phyloP scores from a whole-genome alignment of 2,113 vertebrate genomes.

The Phyllostomus discolor region DNA sequence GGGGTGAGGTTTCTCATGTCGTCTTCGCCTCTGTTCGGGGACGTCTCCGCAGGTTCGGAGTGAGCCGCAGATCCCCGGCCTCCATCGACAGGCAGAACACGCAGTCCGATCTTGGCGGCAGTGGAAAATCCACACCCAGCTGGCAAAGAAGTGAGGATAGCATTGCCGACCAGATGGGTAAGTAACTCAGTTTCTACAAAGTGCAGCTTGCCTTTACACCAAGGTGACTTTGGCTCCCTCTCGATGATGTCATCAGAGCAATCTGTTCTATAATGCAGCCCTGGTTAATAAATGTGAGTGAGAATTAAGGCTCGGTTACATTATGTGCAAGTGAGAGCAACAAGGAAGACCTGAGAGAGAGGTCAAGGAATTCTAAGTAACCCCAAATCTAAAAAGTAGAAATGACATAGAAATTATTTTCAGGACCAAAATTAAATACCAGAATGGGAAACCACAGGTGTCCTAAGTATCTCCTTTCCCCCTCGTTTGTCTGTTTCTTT shows the following conservation, averaged over 20 bases:
- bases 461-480: neutral
- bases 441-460: neutral
- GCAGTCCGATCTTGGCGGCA: constrained; percentile 83
- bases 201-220: constrained; percentile 10
- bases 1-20: neutral
- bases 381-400: neutral
- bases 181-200: constrained; percentile 37
- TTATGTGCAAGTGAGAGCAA: neutral
- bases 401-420: neutral
- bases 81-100: constrained; percentile 87
- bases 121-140: constrained; percentile 87
- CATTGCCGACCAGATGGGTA: constrained; percentile 84
- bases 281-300: neutral
- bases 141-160: constrained; percentile 89
- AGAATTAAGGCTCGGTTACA: neutral
- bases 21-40: constrained; percentile 69
- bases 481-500: constrained; percentile 34
- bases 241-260: neutral
- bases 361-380: neutral
- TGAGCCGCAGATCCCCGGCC: constrained; percentile 90
- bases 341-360: neutral
- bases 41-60: constrained; percentile 86
- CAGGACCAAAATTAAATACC: neutral
- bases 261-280: neutral
- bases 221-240: constrained; percentile 23